Evolutionary conservation across 2,113 vertebrate genomes (phyloP).

Genomic region (Rousettus leschenaultii): DNA sequence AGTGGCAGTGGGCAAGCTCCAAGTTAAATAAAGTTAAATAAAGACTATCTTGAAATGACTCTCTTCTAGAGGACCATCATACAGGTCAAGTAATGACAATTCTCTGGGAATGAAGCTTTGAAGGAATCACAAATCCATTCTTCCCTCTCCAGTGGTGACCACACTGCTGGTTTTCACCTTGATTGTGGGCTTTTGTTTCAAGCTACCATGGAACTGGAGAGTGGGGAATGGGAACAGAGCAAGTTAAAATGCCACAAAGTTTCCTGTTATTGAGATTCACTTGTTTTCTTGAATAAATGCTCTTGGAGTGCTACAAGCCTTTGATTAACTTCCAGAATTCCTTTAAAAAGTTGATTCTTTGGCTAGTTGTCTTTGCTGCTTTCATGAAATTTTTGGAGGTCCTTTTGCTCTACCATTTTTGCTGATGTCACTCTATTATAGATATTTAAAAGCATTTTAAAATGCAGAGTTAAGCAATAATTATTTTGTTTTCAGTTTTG

Average conservation of each 20-base stretch:
- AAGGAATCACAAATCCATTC: neutral
- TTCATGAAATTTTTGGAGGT: neutral
- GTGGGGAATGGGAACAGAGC: neutral
- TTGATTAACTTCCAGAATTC: constrained; percentile 2
- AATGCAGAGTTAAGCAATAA: constrained; percentile 5
- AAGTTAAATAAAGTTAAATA: neutral
- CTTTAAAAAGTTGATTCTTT: neutral
- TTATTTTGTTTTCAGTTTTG: neutral
- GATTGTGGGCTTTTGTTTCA: neutral
- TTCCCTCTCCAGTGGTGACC: neutral
- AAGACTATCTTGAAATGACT: neutral
- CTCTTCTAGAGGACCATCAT: neutral
- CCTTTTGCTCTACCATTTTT: constrained; percentile 1
- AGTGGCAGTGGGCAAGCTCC: neutral
- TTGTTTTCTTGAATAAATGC: constrained; percentile 1
- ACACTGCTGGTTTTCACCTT: neutral
- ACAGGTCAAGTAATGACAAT: neutral
- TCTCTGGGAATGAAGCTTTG: neutral
- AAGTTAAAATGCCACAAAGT: neutral
- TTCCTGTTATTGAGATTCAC: neutral
- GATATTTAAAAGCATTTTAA: constrained; percentile 18
- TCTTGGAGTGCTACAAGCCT: neutral
- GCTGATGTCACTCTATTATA: neutral
- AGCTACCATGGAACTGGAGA: neutral
- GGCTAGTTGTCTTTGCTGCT: neutral